Evolutionary conservation across 2,888 invertebrate species (phyloP).

Genomic region (Eristalinus aeneus): DNA sequence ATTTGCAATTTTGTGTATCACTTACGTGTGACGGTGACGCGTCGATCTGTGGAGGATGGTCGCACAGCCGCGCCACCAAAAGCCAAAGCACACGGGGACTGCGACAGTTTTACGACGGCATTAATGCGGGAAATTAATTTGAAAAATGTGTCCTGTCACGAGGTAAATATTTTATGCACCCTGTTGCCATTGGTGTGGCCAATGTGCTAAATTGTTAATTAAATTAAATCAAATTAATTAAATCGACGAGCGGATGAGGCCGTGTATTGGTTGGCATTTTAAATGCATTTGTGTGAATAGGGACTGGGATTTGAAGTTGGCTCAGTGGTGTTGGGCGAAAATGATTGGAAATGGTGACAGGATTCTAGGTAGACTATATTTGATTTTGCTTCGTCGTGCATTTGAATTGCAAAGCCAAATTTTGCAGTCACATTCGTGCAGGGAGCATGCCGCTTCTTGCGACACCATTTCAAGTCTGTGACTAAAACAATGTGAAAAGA

Average conservation of each 20-base stretch:
- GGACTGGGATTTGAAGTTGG: background rate
- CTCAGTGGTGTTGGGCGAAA: background rate
- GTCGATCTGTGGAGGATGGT: background rate
- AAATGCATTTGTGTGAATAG: background rate
- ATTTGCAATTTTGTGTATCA: conserved; percentile 55
- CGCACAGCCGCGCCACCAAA: background rate
- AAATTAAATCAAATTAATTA: conserved; percentile 61
- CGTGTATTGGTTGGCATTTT: background rate
- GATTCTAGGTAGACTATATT: background rate
- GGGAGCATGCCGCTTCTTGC: too few relatives aligned
- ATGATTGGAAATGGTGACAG: background rate
- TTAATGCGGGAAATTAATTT: conserved; percentile 69
- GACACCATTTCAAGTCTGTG: too few relatives aligned
- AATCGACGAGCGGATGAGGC: background rate
- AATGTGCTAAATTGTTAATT: conserved; percentile 66
- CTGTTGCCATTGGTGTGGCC: conserved; percentile 55
- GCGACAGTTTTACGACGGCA: conserved; percentile 53
- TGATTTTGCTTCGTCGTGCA: background rate
- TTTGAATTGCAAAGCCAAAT: background rate
- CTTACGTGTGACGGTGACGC: background rate
- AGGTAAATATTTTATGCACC: conserved; percentile 47
- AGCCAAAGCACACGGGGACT: conserved; percentile 34
- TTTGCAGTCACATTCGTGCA: too few relatives aligned
- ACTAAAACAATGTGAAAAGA: too few relatives aligned
- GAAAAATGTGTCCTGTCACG: conserved; percentile 61